A percentile compares a stretch with the other conserved stretches of the same genome.
These are phyloP conservation scores for Agrochola lychnidis DNA, from an alignment of 2,888 invertebrate species.

Conservation along the genomic window DNA sequence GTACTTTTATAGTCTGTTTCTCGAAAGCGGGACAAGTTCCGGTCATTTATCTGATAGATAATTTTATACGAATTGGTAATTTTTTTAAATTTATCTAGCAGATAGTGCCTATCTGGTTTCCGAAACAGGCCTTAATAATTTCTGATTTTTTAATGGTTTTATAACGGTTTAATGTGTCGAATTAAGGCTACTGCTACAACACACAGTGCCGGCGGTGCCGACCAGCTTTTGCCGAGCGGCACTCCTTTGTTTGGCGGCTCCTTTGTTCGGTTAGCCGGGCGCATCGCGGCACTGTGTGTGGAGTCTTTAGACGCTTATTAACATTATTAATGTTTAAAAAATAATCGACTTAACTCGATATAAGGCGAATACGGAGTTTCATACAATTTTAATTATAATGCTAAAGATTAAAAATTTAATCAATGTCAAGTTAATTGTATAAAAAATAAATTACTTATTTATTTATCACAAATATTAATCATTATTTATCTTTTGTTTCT, in stretches of 20 bases:
- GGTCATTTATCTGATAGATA: slow-evolving; percentile 3
- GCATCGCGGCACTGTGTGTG: too few species aligned
- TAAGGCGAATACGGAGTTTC: slow-evolving; percentile 39
- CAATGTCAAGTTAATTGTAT: slow-evolving; percentile 9
- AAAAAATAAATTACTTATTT: slow-evolving; percentile 9
- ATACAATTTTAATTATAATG: slow-evolving; percentile 15
- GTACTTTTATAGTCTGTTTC: background rate
- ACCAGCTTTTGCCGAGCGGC: too few species aligned
- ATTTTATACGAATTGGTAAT: background rate
- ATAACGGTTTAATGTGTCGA: background rate
- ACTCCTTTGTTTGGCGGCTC: too few species aligned
- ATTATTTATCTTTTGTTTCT: background rate
- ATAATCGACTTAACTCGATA: slow-evolving; percentile 32
- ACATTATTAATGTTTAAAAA: slow-evolving; percentile 11
- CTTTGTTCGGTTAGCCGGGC: too few species aligned
- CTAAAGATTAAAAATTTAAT: slow-evolving; percentile 6
- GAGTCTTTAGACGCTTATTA: background rate
- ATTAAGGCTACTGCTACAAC: background rate
- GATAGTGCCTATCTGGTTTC: background rate
- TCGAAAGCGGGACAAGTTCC: background rate
- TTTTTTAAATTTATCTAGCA: slow-evolving; percentile 1
- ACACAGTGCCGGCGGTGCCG: too few species aligned
- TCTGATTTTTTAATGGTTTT: slow-evolving; percentile 6
- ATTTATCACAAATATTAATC: slow-evolving; percentile 8
- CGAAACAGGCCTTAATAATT: background rate